A percentile compares a stretch with the other conserved stretches of the same genome.
These are phyloP conservation scores for Zootoca vivipara DNA, from an alignment of 2,113 vertebrate species.

Conservation along the genomic window DNA sequence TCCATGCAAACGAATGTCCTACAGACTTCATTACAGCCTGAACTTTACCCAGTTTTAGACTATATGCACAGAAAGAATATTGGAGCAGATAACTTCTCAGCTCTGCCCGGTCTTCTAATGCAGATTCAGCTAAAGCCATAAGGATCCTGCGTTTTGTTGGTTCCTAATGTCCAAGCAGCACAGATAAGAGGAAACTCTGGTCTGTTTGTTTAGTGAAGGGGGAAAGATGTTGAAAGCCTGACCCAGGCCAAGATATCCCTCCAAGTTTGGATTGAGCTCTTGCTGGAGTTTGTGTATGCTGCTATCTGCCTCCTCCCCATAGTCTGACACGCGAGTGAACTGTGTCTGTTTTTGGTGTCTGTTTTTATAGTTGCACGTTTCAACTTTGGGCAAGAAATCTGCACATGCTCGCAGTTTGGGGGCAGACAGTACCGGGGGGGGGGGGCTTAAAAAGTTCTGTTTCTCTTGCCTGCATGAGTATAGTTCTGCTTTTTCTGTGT, in stretches of 20 bases:
- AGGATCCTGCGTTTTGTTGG: constrained; percentile 18
- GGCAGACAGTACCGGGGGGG: too few relatives aligned
- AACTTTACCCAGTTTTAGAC: constrained; percentile 43
- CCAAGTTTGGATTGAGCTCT: not conserved
- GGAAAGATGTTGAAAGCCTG: not conserved
- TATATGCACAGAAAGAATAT: constrained; percentile 43
- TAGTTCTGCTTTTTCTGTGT: too few relatives aligned
- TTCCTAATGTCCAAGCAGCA: not conserved
- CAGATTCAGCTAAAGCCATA: not conserved
- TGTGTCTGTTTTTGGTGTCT: too few relatives aligned
- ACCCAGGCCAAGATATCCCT: not conserved
- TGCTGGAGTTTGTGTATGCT: not conserved
- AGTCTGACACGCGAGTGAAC: too few relatives aligned
- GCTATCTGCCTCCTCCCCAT: not conserved
- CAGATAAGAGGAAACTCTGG: not conserved
- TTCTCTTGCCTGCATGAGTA: too few relatives aligned
- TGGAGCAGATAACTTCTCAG: not conserved
- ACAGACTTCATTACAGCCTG: constrained; percentile 31
- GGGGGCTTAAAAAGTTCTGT: too few relatives aligned
- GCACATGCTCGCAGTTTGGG: too few relatives aligned
- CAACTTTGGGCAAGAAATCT: too few relatives aligned
- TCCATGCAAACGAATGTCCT: constrained; percentile 53
- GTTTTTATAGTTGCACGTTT: too few relatives aligned
- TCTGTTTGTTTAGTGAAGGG: not conserved
- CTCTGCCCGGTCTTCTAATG: not conserved